Percentiles rank a stretch among this genome's conserved stretches.
phyloP scores from a whole-genome alignment of 2,797 vertebrate species.

The Hozukius guyotensis region DNA sequence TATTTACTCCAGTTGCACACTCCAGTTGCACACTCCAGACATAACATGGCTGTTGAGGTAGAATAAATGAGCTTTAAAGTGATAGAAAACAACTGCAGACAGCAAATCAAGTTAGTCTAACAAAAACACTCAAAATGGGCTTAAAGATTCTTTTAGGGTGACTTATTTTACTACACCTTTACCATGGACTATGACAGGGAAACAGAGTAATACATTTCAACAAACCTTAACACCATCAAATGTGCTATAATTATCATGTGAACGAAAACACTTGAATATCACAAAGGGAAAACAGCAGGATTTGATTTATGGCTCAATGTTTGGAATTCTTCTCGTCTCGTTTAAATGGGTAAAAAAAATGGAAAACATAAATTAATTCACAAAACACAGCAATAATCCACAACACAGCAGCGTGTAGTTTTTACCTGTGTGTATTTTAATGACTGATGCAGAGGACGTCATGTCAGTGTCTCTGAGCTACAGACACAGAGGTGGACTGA shows the following conservation, averaged over 20 bases:
- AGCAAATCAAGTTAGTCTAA: background rate
- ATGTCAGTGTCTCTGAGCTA: conserved; percentile 58
- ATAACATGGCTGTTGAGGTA: background rate
- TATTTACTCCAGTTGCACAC: background rate
- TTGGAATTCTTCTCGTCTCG: background rate
- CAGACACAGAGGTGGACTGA: conserved; percentile 56
- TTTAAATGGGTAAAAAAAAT: background rate
- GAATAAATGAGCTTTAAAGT: background rate
- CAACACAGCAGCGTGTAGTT: conserved; percentile 28
- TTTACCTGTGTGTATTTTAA: conserved; percentile 79
- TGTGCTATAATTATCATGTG: background rate
- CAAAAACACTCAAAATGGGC: background rate
- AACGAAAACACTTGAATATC: background rate
- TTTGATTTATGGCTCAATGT: background rate
- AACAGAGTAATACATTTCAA: conserved; percentile 4
- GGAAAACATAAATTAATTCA: background rate
- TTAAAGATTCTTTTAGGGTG: background rate
- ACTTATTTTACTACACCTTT: conserved; percentile 8
- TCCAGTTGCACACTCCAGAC: background rate
- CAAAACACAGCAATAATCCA: conserved; percentile 22
- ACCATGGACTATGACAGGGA: background rate
- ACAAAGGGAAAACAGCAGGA: background rate
- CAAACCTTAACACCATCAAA: background rate
- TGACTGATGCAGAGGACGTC: conserved; percentile 70
- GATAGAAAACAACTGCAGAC: background rate